Percentiles rank a stretch among this genome's conserved stretches.
These are phyloP conservation scores for Noctua comes DNA, from an alignment of 2,888 invertebrate genomes.

Conservation along the genomic window DNA sequence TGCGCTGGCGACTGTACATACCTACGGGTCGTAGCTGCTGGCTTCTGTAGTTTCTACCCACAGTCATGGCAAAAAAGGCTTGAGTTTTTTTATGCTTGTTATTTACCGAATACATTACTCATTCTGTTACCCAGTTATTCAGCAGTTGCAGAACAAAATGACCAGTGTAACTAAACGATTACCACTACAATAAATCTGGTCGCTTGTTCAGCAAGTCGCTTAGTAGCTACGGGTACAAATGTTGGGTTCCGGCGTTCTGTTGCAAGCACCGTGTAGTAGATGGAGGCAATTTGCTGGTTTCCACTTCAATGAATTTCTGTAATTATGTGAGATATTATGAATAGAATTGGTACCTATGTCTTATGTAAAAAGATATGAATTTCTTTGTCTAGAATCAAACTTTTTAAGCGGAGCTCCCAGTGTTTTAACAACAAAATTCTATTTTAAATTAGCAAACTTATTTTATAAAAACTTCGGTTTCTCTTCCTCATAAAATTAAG, in stretches of 20 bases:
- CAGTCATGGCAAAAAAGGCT: background rate
- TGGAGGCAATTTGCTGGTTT: slow-evolving; percentile 37
- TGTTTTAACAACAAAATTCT: too few species aligned
- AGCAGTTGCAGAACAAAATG: slow-evolving; percentile 37
- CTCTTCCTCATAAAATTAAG: too few species aligned
- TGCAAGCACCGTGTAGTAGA: slow-evolving; percentile 32
- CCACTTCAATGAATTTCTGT: slow-evolving; percentile 32
- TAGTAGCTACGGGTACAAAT: slow-evolving; percentile 63
- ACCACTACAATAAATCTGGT: slow-evolving; percentile 52
- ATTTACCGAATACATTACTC: slow-evolving; percentile 45
- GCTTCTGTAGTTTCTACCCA: background rate
- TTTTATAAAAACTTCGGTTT: background rate
- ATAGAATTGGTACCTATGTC: background rate
- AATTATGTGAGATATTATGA: background rate
- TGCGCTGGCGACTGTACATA: too few species aligned
- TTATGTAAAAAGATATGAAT: background rate
- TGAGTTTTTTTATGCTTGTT: background rate
- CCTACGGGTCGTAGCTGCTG: background rate
- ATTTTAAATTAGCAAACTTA: background rate
- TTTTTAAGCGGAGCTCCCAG: background rate
- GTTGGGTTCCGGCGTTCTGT: slow-evolving; percentile 30
- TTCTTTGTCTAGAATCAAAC: too few species aligned
- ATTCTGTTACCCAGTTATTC: slow-evolving; percentile 38
- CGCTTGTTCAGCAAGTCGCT: slow-evolving; percentile 55
- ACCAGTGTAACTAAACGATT: slow-evolving; percentile 52